Conservation (phyloP, 2,888 invertebrate genomes). For the Dendrolimus pini region DNA sequence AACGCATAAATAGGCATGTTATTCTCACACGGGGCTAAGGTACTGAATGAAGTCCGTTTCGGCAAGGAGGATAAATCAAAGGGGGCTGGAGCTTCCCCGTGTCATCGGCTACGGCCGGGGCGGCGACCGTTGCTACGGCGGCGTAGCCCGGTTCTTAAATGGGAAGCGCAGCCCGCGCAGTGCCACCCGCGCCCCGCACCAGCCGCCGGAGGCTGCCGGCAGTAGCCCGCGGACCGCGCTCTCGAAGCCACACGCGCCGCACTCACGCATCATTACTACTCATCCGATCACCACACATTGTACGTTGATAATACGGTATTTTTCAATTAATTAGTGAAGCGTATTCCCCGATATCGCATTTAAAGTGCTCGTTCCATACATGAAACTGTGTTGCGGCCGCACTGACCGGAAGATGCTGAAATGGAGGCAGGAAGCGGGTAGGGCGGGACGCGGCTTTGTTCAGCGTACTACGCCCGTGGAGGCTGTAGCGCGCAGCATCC, state of each 20-base stretch:
- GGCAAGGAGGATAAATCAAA: constrained; percentile 38
- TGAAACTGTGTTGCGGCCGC: constrained; percentile 30
- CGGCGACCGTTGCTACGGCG: constrained; percentile 52
- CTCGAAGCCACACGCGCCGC: constrained; percentile 45
- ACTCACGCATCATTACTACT: constrained; percentile 25
- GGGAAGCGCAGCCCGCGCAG: constrained; percentile 64
- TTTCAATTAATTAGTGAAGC: constrained; percentile 33
- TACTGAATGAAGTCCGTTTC: constrained; percentile 15
- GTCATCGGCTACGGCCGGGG: constrained; percentile 30
- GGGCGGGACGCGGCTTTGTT: constrained; percentile 64
- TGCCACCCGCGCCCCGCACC: constrained; percentile 42
- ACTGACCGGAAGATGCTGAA: constrained; percentile 36
- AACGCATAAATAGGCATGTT: neutral
- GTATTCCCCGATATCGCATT: constrained; percentile 19
- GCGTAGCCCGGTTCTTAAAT: constrained; percentile 50
- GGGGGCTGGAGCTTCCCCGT: constrained; percentile 37
- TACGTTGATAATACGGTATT: constrained; percentile 34
- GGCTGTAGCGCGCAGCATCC: constrained; percentile 71
- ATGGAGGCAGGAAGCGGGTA: constrained; percentile 40
- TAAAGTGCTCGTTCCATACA: constrained; percentile 53
- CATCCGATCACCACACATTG: constrained; percentile 24
- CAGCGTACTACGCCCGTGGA: constrained; percentile 64
- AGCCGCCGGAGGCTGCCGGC: constrained; percentile 52
- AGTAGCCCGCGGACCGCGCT: constrained; percentile 70
- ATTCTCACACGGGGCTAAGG: constrained; percentile 22